Percentiles rank a stretch among this genome's conserved stretches.
phyloP scores from a whole-genome alignment of 2,797 vertebrate genomes.

The Pipistrellus nathusii region DNA sequence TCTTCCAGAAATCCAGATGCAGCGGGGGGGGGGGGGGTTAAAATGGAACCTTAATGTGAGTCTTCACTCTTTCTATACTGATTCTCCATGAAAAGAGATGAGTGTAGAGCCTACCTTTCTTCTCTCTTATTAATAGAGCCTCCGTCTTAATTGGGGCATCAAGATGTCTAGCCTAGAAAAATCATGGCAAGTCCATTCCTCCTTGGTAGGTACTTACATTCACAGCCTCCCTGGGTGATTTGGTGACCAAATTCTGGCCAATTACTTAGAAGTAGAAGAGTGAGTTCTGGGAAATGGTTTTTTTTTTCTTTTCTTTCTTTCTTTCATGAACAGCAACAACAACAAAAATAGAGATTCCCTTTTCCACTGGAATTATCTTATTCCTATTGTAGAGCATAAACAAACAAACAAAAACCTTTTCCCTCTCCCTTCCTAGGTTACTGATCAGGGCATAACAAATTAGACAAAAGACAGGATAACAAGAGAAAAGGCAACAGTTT shows the following conservation, averaged over 20 bases:
- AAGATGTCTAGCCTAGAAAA: background rate
- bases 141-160: background rate
- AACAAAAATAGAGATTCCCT: background rate
- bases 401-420: background rate
- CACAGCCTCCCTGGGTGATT: background rate
- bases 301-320: background rate
- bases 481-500: background rate
- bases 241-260: background rate
- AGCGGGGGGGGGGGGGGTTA: background rate
- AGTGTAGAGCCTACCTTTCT: background rate
- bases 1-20: background rate
- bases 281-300: background rate
- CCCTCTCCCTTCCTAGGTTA: background rate
- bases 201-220: background rate
- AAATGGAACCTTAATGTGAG: background rate
- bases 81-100: background rate
- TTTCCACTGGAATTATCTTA: conserved; percentile 13
- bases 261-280: background rate
- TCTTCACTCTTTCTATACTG: background rate
- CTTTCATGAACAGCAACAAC: background rate
- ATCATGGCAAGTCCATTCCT: background rate
- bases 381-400: background rate
- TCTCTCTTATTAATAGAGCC: background rate
- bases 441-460: background rate
- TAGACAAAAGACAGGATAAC: background rate